These are phyloP conservation scores for Oxystoma pomonae DNA, from an alignment of 2,888 invertebrate species.

Conservation along the genomic window DNA sequence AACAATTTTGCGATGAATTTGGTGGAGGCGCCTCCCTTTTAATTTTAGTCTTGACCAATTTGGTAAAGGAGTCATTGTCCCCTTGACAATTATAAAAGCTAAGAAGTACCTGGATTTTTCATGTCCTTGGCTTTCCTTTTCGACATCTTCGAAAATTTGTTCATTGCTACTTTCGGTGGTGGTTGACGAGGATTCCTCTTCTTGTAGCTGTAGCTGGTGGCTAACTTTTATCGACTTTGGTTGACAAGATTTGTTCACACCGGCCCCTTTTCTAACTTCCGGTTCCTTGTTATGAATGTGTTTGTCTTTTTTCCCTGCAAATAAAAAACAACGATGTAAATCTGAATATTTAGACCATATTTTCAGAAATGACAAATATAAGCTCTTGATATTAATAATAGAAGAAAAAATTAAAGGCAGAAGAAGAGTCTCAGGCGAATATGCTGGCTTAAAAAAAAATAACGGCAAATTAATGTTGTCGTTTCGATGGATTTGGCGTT, in stretches of 20 bases:
- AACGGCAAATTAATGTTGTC: too few species aligned
- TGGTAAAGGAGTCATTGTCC: too few species aligned
- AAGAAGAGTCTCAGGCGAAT: too few species aligned
- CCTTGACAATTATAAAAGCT: too few species aligned
- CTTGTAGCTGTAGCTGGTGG: constrained; percentile 41
- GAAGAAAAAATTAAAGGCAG: too few species aligned
- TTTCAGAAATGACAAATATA: too few species aligned
- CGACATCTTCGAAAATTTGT: constrained; percentile 25
- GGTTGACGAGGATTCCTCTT: constrained; percentile 67
- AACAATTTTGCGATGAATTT: background rate
- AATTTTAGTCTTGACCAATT: background rate
- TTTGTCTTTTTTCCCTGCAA: constrained; percentile 31
- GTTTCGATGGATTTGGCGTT: too few species aligned
- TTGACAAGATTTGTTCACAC: constrained; percentile 8
- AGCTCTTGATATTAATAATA: too few species aligned
- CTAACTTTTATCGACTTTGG: constrained; percentile 29
- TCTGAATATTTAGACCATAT: too few species aligned
- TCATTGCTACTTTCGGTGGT: constrained; percentile 65
- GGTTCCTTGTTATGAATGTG: constrained; percentile 39
- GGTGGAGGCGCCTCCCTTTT: background rate
- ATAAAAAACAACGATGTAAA: too few species aligned
- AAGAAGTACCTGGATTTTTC: constrained; percentile 14
- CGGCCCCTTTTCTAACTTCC: constrained; percentile 29
- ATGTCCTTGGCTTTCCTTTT: constrained; percentile 35
- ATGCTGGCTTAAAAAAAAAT: too few species aligned